Evolutionary conservation across 2,888 invertebrate genomes (phyloP).

Genomic region (Scaptomyza flava): DNA sequence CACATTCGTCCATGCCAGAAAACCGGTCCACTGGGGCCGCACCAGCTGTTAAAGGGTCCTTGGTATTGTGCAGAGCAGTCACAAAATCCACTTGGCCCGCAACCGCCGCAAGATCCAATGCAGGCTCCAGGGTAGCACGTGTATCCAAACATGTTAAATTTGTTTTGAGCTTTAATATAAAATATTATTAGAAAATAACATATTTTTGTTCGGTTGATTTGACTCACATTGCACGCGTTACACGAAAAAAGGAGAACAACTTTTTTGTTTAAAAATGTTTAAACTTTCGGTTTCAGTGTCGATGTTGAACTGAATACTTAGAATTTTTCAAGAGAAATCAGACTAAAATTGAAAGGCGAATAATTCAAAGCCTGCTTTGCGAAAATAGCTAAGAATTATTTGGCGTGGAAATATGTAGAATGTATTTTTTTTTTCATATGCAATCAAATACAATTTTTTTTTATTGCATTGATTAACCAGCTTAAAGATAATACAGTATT

Average conservation of each 20-base stretch:
- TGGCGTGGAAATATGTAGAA: neutral
- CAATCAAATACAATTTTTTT: neutral
- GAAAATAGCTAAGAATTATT: too few species aligned
- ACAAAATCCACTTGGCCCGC: constrained; percentile 46
- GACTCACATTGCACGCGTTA: constrained; percentile 20
- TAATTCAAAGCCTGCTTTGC: constrained; percentile 19
- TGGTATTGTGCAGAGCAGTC: constrained; percentile 52
- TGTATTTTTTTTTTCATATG: neutral
- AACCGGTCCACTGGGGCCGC: constrained; percentile 49
- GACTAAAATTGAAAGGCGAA: neutral
- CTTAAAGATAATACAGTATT: too few species aligned
- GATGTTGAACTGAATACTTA: constrained; percentile 18
- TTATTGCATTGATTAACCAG: too few species aligned
- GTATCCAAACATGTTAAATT: constrained; percentile 40
- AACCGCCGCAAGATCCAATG: constrained; percentile 52
- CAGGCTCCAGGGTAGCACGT: constrained; percentile 54
- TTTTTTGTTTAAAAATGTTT: constrained; percentile 22
- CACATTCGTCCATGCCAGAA: constrained; percentile 50
- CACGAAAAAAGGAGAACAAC: constrained; percentile 37
- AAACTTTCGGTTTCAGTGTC: constrained; percentile 1
- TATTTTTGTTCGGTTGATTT: neutral
- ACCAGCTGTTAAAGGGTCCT: constrained; percentile 52
- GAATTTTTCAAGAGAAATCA: rapidly evolving
- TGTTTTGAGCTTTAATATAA: constrained; percentile 18
- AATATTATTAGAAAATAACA: neutral